phyloP scores from a whole-genome alignment of 2,888 invertebrate genomes.

The Itoplectis maculator region DNA sequence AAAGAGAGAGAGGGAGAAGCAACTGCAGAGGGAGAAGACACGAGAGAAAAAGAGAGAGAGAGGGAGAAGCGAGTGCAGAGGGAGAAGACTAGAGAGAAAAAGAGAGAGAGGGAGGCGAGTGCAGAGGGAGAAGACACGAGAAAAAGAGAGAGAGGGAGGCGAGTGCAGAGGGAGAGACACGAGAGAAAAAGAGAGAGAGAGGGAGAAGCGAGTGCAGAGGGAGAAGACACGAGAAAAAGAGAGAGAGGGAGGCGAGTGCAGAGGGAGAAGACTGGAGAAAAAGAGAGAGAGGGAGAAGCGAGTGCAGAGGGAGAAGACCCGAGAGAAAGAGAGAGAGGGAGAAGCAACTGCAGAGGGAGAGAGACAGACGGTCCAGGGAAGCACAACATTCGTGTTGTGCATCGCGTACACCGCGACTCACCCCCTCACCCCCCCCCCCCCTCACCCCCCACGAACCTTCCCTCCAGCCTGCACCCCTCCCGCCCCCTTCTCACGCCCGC shows the following conservation, averaged over 20 bases:
- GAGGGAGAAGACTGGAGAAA: conserved; percentile 29
- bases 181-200: conserved; percentile 27
- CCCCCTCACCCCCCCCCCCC: conserved; percentile 3
- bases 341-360: no score
- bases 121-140: no score
- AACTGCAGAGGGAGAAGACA: conserved; percentile 21
- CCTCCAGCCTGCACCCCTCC: no score
- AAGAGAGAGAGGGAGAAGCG: no score
- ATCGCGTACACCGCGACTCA: conserved; percentile 10
- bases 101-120: no score
- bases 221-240: conserved; percentile 5
- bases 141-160: no score
- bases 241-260: conserved; percentile 38
- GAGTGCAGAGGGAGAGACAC: conserved; percentile 15
- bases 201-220: conserved; percentile 38
- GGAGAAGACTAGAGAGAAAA: no score
- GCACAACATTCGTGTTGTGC: conserved; percentile 48
- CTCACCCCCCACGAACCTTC: no score
- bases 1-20: conserved; percentile 39
- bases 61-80: conserved; percentile 38
- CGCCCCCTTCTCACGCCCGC: conserved; percentile 9
- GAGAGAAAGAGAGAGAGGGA: no score
- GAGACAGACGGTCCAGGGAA: conserved; percentile 29
- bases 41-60: conserved; percentile 28
- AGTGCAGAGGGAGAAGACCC: no score